Evolutionary conservation across 2,888 invertebrate genomes (phyloP), one percentile per base, ranked within the genome.

Genomic region (Pollenia labialis): DNA sequence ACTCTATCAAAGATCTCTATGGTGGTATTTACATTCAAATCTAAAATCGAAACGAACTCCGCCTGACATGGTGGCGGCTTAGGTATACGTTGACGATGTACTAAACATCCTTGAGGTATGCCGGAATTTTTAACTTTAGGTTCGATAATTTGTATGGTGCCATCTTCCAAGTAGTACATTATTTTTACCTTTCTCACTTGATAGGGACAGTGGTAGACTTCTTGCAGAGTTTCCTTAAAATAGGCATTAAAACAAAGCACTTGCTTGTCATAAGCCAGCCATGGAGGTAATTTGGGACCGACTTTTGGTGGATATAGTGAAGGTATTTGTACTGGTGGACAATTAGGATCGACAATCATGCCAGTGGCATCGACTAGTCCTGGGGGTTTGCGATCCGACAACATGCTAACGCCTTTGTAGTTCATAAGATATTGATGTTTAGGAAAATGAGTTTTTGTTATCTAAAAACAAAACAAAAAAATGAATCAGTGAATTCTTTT

Each of bases 231-330:
- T 81, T 94, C 93, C 88, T 93, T 92, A 81, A 93, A 93, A 86
- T 93, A 93, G 18, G 91, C 93, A 85, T 89, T 89, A 52, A 93
- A 93, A 81, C 93, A 92, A 0, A 94, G 88, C 92, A 97, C 97
- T 94, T 98, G 96, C 93, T 97, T 97, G 91, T 98, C 98, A 92
- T 96, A 97, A 84, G 96, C 96, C 76, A 98, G 94, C 98, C 98
- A 98, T 0, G 97, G 94, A 0, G 98, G 98, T 69, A 96, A 92
- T 88, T 96, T 96, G 0, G 95, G 95, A 0, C 95, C 96, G 91
- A 96, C 96, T 88, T 96, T 97, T 16, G 96, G 94, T 1, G 96
- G 95, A 93, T 97, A 97, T 68, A 96, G 92, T 0, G 97, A 96
- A 0, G 97, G 96, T 89, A 95, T 94, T 80, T 94, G 94, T 79